phyloP scores from a whole-genome alignment of 2,888 invertebrate genomes.

The Hypomecis atomaria region DNA sequence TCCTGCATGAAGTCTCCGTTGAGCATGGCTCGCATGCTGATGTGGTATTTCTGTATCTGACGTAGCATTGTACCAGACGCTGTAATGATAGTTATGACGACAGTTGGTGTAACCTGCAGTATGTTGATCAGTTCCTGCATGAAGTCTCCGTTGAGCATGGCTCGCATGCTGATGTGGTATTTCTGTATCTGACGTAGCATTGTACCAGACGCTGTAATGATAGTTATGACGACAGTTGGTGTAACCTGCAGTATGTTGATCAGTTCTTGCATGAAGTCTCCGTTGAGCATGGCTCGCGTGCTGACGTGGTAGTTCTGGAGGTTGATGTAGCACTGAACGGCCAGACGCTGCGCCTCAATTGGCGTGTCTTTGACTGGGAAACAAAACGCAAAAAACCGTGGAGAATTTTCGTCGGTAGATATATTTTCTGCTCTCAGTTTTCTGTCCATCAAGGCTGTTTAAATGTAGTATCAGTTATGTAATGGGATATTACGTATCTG shows the following conservation, averaged over 20 bases:
- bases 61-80: no score
- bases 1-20: slow-evolving; percentile 72
- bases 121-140: slow-evolving; percentile 70
- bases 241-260: slow-evolving; percentile 66
- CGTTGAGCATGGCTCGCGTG: slow-evolving; percentile 68
- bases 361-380: slow-evolving; percentile 68
- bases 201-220: background rate
- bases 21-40: slow-evolving; percentile 69
- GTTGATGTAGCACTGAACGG: slow-evolving; percentile 75
- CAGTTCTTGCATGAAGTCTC: slow-evolving; percentile 71
- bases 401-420: background rate
- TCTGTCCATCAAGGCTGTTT: no score
- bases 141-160: slow-evolving; percentile 72
- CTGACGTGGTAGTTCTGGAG: slow-evolving; percentile 72
- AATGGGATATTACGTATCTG: no score
- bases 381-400: background rate
- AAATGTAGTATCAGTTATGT: no score
- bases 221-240: no score
- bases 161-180: slow-evolving; percentile 68
- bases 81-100: no score
- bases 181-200: slow-evolving; percentile 43
- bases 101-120: background rate
- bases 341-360: slow-evolving; percentile 74
- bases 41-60: slow-evolving; percentile 61
- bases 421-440: no score